Conservation (phyloP, 1,140 invertebrate species). For the Heterodera schachtii region DNA sequence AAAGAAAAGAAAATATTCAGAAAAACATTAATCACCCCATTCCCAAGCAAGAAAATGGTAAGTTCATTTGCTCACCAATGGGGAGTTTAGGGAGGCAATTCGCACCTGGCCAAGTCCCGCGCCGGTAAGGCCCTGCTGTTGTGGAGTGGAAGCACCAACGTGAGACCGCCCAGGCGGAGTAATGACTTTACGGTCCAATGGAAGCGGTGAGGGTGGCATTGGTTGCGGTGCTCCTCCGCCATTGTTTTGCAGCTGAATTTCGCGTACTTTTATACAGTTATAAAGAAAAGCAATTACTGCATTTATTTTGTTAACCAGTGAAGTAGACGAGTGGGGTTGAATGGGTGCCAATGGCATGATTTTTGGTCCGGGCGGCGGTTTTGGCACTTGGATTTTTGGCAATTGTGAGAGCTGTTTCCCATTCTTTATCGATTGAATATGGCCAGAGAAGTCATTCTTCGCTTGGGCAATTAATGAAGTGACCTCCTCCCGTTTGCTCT, state of each 20-base stretch:
- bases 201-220: slow-evolving; percentile 39
- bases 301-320: neutral
- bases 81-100: neutral
- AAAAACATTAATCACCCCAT: too few species aligned
- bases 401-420: slow-evolving; percentile 51
- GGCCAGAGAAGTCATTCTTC: slow-evolving; percentile 37
- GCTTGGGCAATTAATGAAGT: slow-evolving; percentile 39
- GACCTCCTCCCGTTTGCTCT: slow-evolving; percentile 44
- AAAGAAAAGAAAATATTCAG: neutral
- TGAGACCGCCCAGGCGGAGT: slow-evolving; percentile 36
- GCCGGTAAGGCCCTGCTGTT: slow-evolving; percentile 24
- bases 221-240: slow-evolving; percentile 9
- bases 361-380: slow-evolving; percentile 44
- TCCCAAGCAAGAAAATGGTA: too few species aligned
- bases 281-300: neutral
- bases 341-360: slow-evolving; percentile 40
- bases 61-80: neutral
- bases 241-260: slow-evolving; percentile 20
- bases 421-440: slow-evolving; percentile 46
- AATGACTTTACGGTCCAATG: slow-evolving; percentile 43
- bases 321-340: neutral
- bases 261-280: neutral
- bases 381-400: slow-evolving; percentile 50
- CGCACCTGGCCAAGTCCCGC: slow-evolving; percentile 9
- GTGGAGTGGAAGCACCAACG: slow-evolving; percentile 33